phyloP scores from a whole-genome alignment of 2,113 vertebrate genomes.

The Pangasianodon gigas region DNA sequence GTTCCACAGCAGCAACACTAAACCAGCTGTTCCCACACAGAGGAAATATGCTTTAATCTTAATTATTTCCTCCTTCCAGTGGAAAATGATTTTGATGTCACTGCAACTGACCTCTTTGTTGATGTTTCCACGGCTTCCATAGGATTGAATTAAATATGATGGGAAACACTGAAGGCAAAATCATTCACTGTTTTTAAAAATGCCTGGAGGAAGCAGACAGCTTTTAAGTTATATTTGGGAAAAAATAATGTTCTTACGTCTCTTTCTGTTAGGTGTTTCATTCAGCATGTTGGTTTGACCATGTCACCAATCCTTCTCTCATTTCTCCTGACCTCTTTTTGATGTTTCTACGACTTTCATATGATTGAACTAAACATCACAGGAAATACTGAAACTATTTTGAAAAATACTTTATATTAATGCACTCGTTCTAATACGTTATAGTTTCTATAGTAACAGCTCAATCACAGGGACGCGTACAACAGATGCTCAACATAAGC shows the following conservation, averaged over 20 bases:
- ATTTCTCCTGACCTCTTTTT: not conserved
- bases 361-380: not conserved
- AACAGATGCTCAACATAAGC: not conserved
- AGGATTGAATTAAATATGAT: not conserved
- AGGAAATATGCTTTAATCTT: constrained; percentile 37
- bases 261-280: not conserved
- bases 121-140: constrained; percentile 27
- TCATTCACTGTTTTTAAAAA: not conserved
- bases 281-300: not conserved
- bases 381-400: not conserved
- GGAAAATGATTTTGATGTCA: constrained; percentile 26
- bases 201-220: not conserved
- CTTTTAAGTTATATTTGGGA: not conserved
- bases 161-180: not conserved
- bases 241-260: not conserved
- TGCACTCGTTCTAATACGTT: not conserved
- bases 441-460: not conserved
- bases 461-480: not conserved
- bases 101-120: constrained; percentile 16
- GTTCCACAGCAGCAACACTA: not conserved
- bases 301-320: not conserved
- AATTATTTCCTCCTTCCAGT: constrained; percentile 40
- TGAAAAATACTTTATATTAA: not conserved
- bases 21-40: constrained; percentile 25
- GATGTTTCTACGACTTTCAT: not conserved